phyloP scores from a whole-genome alignment of 2,888 invertebrate species.

The Dryobota labecula region DNA sequence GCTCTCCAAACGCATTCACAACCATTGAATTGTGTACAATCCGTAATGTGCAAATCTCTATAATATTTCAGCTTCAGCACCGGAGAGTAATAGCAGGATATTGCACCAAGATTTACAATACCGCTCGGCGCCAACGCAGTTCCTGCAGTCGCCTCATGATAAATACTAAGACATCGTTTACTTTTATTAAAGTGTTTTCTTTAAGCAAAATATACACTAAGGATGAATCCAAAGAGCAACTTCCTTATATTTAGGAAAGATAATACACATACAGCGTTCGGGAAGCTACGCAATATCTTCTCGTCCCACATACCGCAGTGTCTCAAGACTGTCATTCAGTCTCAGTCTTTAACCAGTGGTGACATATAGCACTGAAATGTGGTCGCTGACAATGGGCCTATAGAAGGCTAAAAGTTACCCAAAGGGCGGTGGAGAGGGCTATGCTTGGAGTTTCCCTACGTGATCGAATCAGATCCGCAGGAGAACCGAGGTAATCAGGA shows the following conservation, averaged over 20 bases:
- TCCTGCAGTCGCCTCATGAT: conserved; percentile 43
- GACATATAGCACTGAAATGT: too few relatives aligned
- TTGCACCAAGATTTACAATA: conserved; percentile 63
- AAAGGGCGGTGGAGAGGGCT: too few relatives aligned
- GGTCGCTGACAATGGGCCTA: too few relatives aligned
- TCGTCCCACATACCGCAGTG: too few relatives aligned
- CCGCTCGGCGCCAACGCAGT: conserved; percentile 51
- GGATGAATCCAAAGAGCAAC: not conserved
- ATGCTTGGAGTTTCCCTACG: too few relatives aligned
- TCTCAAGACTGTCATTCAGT: too few relatives aligned
- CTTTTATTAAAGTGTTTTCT: conserved; percentile 53
- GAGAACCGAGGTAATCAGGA: too few relatives aligned
- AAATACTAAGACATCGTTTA: conserved; percentile 54
- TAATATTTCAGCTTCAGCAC: conserved; percentile 61
- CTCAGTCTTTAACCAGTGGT: too few relatives aligned
- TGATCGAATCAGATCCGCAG: too few relatives aligned
- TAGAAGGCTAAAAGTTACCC: too few relatives aligned
- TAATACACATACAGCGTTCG: not conserved
- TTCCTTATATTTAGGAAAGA: not conserved
- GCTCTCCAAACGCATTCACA: conserved; percentile 42
- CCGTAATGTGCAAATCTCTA: conserved; percentile 59
- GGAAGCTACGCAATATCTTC: too few relatives aligned
- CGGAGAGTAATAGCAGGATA: conserved; percentile 65
- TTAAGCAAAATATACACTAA: conserved; percentile 22
- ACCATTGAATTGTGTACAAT: conserved; percentile 49